Conservation (phyloP, 2,888 invertebrate genomes). For the Sepioteuthis lessoniana region DNA sequence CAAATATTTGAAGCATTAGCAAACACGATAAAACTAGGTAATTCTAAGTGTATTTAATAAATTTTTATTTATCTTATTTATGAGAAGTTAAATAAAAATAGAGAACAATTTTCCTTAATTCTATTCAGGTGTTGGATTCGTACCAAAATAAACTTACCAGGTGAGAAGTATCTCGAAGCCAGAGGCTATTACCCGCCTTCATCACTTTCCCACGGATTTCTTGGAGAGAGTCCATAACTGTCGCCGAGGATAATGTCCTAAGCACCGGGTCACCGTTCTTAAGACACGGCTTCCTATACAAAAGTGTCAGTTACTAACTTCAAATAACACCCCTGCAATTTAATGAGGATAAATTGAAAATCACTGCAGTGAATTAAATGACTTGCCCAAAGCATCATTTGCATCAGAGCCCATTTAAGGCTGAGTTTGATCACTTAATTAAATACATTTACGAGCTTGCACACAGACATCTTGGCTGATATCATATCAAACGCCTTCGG, state of each 20-base stretch:
- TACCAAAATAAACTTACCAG: not conserved
- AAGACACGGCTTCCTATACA: not conserved
- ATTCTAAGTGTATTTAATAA: no score
- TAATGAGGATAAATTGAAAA: not conserved
- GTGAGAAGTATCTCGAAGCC: not conserved
- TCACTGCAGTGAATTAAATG: not conserved
- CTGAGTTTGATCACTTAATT: not conserved
- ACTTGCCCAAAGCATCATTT: not conserved
- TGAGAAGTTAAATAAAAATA: not conserved
- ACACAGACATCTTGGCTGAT: not conserved
- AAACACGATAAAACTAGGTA: no score
- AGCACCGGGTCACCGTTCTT: not conserved
- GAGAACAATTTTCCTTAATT: not conserved
- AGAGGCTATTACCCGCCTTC: not conserved
- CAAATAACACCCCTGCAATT: not conserved
- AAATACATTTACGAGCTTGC: not conserved
- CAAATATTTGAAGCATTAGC: no score
- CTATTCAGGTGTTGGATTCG: not conserved
- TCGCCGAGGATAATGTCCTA: not conserved
- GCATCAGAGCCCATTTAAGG: not conserved
- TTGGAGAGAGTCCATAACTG: not conserved
- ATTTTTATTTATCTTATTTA: not conserved
- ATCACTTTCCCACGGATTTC: not conserved
- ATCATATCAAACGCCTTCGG: not conserved
- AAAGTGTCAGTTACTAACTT: not conserved